Conservation (phyloP, 2,797 vertebrate genomes). For the Otolemur crassicaudatus region DNA sequence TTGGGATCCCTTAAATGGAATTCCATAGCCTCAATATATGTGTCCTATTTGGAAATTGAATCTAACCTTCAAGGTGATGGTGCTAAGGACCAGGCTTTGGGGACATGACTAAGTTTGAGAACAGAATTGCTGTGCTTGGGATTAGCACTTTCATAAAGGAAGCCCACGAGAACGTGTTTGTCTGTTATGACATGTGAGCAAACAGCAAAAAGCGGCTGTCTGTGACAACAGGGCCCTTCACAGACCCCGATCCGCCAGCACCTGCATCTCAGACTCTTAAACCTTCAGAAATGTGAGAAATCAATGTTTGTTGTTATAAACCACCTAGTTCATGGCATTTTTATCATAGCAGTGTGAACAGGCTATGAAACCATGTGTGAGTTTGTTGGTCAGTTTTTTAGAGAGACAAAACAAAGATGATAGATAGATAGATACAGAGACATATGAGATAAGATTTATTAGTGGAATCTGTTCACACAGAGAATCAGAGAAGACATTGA, state of each 20-base stretch:
- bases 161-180: not conserved
- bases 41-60: not conserved
- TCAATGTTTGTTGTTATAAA: not conserved
- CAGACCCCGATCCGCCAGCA: not conserved
- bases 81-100: not conserved
- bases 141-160: not conserved
- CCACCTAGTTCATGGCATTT: not conserved
- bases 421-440: not conserved
- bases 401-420: not conserved
- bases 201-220: not conserved
- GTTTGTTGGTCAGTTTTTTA: not conserved
- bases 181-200: not conserved
- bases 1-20: not conserved
- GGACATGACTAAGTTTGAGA: not conserved
- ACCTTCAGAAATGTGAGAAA: not conserved
- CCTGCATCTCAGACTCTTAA: not conserved
- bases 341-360: not conserved
- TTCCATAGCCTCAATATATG: not conserved
- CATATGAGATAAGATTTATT: not conserved
- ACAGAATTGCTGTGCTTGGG: not conserved
- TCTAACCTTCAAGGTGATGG: not conserved
- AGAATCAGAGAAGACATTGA: not conserved
- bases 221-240: not conserved
- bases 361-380: not conserved
- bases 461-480: no score